A percentile compares a stretch with the other conserved stretches of the same genome.
These are phyloP conservation scores for Leptatherina wallacei DNA, from an alignment of 2,797 vertebrate genomes.

Conservation along the genomic window DNA sequence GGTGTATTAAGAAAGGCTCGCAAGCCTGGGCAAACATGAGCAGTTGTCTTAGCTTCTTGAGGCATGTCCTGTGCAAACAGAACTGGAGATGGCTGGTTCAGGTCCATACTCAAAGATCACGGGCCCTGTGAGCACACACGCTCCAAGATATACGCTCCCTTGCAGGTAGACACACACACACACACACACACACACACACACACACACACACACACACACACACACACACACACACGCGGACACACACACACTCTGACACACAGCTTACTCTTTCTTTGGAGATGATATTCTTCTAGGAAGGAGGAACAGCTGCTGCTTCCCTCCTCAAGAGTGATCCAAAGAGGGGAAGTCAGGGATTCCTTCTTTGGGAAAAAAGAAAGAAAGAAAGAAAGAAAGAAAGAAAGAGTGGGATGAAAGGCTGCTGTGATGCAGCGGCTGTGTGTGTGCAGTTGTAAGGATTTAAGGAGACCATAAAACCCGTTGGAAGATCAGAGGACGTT, in stretches of 20 bases:
- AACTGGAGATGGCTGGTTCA: constrained; percentile 78
- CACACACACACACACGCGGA: background rate
- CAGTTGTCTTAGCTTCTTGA: constrained; percentile 88
- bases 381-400: background rate
- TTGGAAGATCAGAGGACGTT: constrained; percentile 20
- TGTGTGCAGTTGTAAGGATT: constrained; percentile 36
- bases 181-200: background rate
- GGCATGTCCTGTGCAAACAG: constrained; percentile 88
- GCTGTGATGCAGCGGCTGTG: background rate
- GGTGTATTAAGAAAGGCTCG: constrained; percentile 80
- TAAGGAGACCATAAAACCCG: constrained; percentile 25
- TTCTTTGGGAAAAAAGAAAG: constrained; percentile 15
- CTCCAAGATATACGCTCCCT: constrained; percentile 35
- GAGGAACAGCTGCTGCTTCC: constrained; percentile 40
- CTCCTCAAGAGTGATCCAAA: constrained; percentile 21
- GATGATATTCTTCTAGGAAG: constrained; percentile 45
- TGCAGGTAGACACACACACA: constrained; percentile 32
- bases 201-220: background rate
- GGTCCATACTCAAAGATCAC: constrained; percentile 60
- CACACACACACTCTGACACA: constrained; percentile 4
- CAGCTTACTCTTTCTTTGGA: constrained; percentile 18
- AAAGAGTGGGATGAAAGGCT: constrained; percentile 23
- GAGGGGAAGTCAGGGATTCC: constrained; percentile 44
- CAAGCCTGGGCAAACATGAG: constrained; percentile 83
- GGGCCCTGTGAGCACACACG: constrained; percentile 57